Conservation (phyloP, 2,113 vertebrate genomes). For the Hipposideros armiger region DNA sequence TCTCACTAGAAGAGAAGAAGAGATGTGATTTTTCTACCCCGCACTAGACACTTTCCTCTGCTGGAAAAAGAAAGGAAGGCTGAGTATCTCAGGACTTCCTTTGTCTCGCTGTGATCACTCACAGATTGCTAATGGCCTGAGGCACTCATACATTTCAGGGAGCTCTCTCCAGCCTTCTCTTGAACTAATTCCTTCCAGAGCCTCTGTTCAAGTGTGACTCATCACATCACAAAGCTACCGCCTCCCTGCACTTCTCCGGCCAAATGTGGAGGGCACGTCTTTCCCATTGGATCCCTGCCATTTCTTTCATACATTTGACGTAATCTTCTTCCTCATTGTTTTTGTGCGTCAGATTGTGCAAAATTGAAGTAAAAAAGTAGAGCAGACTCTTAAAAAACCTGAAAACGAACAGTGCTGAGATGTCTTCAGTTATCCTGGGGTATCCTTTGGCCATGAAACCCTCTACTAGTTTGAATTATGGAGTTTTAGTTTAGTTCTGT, state of each 20-base stretch:
- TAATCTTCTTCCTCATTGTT: constrained; percentile 65
- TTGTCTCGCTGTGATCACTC: neutral
- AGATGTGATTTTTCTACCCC: neutral
- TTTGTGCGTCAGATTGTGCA: constrained; percentile 59
- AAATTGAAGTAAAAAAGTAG: neutral
- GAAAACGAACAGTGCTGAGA: neutral
- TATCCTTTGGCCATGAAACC: neutral
- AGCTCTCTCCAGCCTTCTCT: constrained; percentile 62
- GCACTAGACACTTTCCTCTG: neutral
- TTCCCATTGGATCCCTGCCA: constrained; percentile 78
- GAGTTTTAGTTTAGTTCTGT: neutral
- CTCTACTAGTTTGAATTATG: neutral
- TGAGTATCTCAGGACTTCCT: neutral
- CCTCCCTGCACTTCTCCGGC: constrained; percentile 42
- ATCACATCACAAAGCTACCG: constrained; percentile 43
- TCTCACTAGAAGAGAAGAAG: neutral
- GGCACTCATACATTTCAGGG: constrained; percentile 49
- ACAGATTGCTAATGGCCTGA: neutral
- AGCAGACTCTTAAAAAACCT: neutral
- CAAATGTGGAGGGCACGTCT: constrained; percentile 73
- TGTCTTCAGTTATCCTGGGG: neutral
- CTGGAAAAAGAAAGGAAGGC: neutral
- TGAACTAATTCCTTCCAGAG: constrained; percentile 73
- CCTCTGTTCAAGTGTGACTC: constrained; percentile 67
- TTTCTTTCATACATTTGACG: constrained; percentile 62